Conservation (phyloP, 2,113 vertebrate species). For the Saccopteryx bilineata region DNA sequence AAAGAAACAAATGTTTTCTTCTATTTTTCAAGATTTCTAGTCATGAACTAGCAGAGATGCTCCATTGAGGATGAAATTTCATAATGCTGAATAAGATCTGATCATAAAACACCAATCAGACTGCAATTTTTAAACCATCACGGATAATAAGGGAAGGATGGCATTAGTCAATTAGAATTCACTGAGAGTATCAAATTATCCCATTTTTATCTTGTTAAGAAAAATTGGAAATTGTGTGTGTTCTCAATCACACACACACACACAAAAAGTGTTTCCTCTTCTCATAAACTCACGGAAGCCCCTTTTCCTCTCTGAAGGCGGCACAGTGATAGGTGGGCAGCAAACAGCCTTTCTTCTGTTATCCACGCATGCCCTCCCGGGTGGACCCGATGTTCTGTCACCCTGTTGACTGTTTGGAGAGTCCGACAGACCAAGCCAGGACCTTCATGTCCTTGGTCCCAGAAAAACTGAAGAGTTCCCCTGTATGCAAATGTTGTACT, state of each 20-base stretch:
- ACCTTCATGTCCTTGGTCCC: background rate
- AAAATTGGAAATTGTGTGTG: background rate
- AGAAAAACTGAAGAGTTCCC: background rate
- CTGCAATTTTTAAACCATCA: conserved; percentile 33
- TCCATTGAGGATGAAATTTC: background rate
- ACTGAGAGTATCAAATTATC: background rate
- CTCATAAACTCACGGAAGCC: background rate
- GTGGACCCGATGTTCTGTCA: background rate
- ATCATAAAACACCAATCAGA: conserved; percentile 16
- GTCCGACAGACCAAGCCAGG: background rate
- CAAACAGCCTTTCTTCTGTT: background rate
- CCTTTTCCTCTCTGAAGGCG: background rate
- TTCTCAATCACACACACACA: background rate
- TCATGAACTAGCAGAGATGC: background rate
- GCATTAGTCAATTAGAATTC: background rate
- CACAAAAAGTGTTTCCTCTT: background rate
- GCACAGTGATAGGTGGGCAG: background rate
- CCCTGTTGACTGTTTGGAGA: background rate
- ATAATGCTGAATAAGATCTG: conserved; percentile 32
- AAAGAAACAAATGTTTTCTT: background rate
- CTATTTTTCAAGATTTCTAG: background rate
- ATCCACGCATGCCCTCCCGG: rapidly evolving
- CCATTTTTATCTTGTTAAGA: conserved; percentile 49
- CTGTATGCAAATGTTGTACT: background rate
- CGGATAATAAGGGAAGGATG: background rate